A percentile compares a stretch with the other conserved stretches of the same genome.
These are phyloP conservation scores for Lottia gigantea DNA, from an alignment of 2,888 invertebrate species.

Conservation along the genomic window DNA sequence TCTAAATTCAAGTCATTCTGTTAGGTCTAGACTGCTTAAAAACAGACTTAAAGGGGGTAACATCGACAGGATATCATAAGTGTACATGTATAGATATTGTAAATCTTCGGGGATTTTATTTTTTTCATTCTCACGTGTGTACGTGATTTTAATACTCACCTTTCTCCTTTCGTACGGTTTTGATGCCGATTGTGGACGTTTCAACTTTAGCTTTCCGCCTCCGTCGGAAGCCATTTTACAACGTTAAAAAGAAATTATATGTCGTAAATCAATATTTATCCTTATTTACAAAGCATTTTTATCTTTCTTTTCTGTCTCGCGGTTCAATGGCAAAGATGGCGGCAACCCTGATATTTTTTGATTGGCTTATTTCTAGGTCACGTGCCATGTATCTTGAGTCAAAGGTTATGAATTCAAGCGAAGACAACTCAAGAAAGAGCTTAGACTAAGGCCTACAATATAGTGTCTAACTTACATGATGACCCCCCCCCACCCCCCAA, in stretches of 20 bases:
- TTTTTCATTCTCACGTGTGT: constrained; percentile 16
- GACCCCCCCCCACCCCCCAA: no score
- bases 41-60: no score
- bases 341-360: constrained; percentile 38
- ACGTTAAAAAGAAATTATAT: neutral
- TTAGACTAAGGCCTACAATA: no score
- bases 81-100: neutral
- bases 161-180: constrained; percentile 45
- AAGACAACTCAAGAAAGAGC: no score
- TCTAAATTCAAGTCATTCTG: no score
- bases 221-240: constrained; percentile 40
- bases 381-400: constrained; percentile 31
- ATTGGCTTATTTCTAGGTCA: constrained; percentile 45
- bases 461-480: no score
- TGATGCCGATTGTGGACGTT: constrained; percentile 32
- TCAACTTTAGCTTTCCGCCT: constrained; percentile 43
- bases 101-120: neutral
- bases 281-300: constrained; percentile 22
- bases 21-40: neutral
- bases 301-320: constrained; percentile 24
- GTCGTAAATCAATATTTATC: constrained; percentile 11
- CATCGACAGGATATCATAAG: neutral
- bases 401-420: constrained; percentile 21
- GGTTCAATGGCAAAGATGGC: constrained; percentile 49
- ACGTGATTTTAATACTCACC: constrained; percentile 36